Percentiles rank a stretch among this genome's conserved stretches.
phyloP scores from a whole-genome alignment of 1,140 invertebrate genomes.

The Cherax quadricarinatus region DNA sequence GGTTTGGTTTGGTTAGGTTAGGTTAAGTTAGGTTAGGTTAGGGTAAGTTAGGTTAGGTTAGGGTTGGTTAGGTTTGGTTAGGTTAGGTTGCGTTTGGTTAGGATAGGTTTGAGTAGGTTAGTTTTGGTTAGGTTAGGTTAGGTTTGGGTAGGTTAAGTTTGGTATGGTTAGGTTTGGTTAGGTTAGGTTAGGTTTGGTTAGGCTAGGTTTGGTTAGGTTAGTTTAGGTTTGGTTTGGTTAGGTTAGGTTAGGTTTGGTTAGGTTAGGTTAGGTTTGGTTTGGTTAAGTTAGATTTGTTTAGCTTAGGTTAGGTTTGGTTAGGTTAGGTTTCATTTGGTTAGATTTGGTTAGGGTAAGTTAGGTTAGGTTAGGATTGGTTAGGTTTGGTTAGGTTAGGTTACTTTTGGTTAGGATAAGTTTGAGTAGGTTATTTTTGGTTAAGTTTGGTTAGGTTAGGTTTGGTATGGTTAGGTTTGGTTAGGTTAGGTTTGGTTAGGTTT shows the following conservation, averaged over 20 bases:
- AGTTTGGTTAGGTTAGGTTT: too few relatives aligned
- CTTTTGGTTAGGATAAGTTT: not conserved
- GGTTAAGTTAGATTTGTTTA: not conserved
- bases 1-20: too few relatives aligned
- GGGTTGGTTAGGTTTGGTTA: too few relatives aligned
- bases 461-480: not conserved
- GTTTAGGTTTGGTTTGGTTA: not conserved
- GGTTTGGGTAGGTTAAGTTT: not conserved
- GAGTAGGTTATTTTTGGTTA: not conserved
- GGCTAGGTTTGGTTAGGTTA: not conserved
- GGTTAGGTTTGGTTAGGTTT: not conserved
- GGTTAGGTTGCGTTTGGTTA: too few relatives aligned
- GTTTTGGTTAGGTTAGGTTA: too few relatives aligned
- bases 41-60: too few relatives aligned
- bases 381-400: conserved; percentile 6
- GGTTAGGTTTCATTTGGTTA: not conserved
- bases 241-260: not conserved
- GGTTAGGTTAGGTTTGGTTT: not conserved
- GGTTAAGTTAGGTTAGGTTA: too few relatives aligned
- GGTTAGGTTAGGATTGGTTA: not conserved
- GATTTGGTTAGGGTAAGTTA: not conserved
- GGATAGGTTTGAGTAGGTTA: too few relatives aligned
- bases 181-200: conserved; percentile 1
- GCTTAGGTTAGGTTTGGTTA: conserved; percentile 6
- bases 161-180: not conserved